Evolutionary conservation across 2,797 vertebrate genomes (phyloP).

Genomic region (Melanotaenia trifasciata): DNA sequence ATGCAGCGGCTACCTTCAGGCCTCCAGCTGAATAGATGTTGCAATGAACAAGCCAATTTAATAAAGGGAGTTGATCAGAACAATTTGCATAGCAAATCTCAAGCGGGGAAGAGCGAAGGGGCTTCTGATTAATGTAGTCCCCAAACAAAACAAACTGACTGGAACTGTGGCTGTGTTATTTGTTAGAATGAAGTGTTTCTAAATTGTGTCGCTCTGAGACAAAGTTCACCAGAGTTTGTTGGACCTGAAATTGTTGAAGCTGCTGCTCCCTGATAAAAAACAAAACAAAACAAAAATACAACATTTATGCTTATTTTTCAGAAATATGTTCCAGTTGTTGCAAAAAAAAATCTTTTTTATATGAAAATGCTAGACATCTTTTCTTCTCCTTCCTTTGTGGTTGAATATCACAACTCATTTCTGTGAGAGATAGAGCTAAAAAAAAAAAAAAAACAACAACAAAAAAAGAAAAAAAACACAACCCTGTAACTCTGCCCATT

Average conservation of each 20-base stretch:
- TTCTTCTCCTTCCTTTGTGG: background rate
- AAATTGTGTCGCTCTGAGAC: slow-evolving; percentile 44
- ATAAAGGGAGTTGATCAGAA: slow-evolving; percentile 68
- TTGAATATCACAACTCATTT: slow-evolving; percentile 12
- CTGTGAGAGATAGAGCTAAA: background rate
- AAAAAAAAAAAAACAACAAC: no score
- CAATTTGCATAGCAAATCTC: slow-evolving; percentile 66
- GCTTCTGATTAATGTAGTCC: slow-evolving; percentile 66
- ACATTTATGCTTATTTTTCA: background rate
- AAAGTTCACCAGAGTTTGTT: slow-evolving; percentile 24
- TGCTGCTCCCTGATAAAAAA: background rate
- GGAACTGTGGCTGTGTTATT: slow-evolving; percentile 44
- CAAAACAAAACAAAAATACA: background rate
- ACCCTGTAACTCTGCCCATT: background rate
- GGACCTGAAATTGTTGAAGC: slow-evolving; percentile 5
- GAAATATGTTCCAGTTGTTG: background rate
- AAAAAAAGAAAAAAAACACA: no score
- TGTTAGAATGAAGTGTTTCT: slow-evolving; percentile 49
- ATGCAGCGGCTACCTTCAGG: slow-evolving; percentile 39
- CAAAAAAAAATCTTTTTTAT: background rate
- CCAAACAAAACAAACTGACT: slow-evolving; percentile 69
- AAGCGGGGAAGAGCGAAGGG: slow-evolving; percentile 42
- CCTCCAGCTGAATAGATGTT: slow-evolving; percentile 52
- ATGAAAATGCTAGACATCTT: background rate
- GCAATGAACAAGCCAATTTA: slow-evolving; percentile 59